phyloP scores from a whole-genome alignment of 2,113 vertebrate species.

The Catharus fuscescens region DNA sequence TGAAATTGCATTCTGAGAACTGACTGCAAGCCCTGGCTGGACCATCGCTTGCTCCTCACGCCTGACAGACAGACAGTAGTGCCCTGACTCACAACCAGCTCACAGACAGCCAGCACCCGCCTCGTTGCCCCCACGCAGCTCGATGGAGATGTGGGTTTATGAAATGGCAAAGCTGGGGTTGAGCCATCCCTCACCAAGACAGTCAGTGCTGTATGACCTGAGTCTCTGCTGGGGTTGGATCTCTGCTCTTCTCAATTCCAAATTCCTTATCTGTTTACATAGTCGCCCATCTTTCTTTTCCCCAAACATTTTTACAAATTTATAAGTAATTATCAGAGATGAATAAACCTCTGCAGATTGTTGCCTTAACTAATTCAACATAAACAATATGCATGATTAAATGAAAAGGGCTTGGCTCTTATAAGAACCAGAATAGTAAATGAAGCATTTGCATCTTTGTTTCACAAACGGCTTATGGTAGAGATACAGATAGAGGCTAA shows the following conservation, averaged over 20 bases:
- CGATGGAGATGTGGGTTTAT: neutral
- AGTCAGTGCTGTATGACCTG: neutral
- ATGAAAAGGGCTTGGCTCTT: neutral
- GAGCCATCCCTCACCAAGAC: neutral
- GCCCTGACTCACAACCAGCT: neutral
- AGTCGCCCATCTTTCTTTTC: neutral
- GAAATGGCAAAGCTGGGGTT: neutral
- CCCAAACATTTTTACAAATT: neutral
- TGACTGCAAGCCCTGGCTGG: constrained; percentile 4
- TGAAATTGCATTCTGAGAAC: constrained; percentile 1
- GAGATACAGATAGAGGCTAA: neutral
- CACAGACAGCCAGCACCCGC: neutral
- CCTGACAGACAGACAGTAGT: neutral
- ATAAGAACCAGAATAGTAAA: neutral
- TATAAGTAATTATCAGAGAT: neutral
- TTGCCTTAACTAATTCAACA: neutral
- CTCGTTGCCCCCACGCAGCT: neutral
- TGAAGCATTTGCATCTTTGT: neutral
- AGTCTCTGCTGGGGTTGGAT: neutral
- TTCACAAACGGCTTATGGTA: neutral
- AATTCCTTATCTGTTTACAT: neutral
- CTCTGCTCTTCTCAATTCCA: neutral
- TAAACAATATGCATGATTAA: neutral
- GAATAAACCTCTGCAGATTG: neutral
- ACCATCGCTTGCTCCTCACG: neutral